Base-by-base conservation (phyloP, 2,113 vertebrate species). In the Alaudala cheleensis region DNA sequence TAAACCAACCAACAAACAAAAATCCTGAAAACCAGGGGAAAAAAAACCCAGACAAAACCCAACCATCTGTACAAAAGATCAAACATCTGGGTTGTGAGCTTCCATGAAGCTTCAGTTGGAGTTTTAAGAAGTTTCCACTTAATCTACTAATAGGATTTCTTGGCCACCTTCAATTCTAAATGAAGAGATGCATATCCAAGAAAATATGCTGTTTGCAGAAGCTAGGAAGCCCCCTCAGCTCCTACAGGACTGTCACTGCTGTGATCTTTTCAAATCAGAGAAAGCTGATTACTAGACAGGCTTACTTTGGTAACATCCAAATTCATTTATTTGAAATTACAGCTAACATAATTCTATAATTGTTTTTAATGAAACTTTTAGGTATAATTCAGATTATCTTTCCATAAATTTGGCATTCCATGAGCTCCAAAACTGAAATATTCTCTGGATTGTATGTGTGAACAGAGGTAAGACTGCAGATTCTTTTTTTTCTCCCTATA, bases 1-100 rank as follows among this genome's bases (percentile, higher is more conserved):
- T 12, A 62, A 53, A 53, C 40, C 40, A 44, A 44, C 42, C 42
- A 57, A 44, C 42, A 15, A 44, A 44, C 10, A 31, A 51, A 13
- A 37, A 31, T 29, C 37, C 60, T 1, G 1, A 40, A 25, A 0
- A 34, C 6, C 5, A 40, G 40, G 18, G 18, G 1, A 25, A 47
- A 44, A 44, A 42, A 37, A 54, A 6, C 9, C 14, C 10, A 23
- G 15, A 58, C 6, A 53, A 45, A 69, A 18, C 21, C 3, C 26
- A 58, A 37, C 11, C 31, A 29, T 25, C 20, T 21, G 6, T 50
- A 22, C 10, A 57, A 50, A 7, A 65, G 50, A 40, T 24, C 12
- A 61, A 4, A n/a, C 2, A 34, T 20, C 18, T 69, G 8, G 64
- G 45, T 64, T 78, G 14, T 73, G 84, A 73, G 21, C 3, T 37